These are phyloP conservation scores for Drosophila prosaltans DNA, from an alignment of 1,140 invertebrate genomes.

Conservation along the genomic window DNA sequence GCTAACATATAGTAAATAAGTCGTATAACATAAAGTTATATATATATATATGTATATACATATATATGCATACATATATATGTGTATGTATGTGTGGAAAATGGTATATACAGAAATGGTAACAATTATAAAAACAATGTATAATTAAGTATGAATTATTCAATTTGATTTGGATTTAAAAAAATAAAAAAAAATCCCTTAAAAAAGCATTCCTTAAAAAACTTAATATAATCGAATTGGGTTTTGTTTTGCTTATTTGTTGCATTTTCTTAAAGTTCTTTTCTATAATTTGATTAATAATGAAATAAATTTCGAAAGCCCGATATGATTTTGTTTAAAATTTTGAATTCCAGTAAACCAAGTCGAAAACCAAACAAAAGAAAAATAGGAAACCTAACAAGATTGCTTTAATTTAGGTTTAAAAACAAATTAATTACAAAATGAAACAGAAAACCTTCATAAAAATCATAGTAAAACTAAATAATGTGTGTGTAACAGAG, in stretches of 20 bases:
- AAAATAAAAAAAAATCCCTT: conserved; percentile 15
- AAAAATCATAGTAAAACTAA: conserved; percentile 64
- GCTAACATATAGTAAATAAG: conserved; percentile 54
- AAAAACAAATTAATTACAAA: conserved; percentile 38
- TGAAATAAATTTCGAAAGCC: background rate
- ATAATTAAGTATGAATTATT: conserved; percentile 67
- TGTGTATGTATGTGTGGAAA: conserved; percentile 25
- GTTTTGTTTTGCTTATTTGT: background rate
- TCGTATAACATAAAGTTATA: conserved; percentile 61
- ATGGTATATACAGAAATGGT: conserved; percentile 70
- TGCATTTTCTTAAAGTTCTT: background rate
- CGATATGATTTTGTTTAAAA: conserved; percentile 42
- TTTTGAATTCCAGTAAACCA: conserved; percentile 6
- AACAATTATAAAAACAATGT: conserved; percentile 55
- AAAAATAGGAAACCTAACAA: conserved; percentile 41
- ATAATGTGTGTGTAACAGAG: conserved; percentile 66
- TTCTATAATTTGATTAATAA: background rate
- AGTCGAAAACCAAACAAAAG: conserved; percentile 4
- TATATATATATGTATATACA: conserved; percentile 60
- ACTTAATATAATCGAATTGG: background rate
- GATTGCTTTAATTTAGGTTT: conserved; percentile 78
- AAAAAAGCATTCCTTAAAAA: conserved; percentile 4
- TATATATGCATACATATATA: conserved; percentile 59
- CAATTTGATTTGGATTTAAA: conserved; percentile 45
- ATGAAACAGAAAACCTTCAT: conserved; percentile 52